These are phyloP conservation scores for Reinhardtius hippoglossoides DNA, from an alignment of 2,113 vertebrate genomes.

Conservation along the genomic window DNA sequence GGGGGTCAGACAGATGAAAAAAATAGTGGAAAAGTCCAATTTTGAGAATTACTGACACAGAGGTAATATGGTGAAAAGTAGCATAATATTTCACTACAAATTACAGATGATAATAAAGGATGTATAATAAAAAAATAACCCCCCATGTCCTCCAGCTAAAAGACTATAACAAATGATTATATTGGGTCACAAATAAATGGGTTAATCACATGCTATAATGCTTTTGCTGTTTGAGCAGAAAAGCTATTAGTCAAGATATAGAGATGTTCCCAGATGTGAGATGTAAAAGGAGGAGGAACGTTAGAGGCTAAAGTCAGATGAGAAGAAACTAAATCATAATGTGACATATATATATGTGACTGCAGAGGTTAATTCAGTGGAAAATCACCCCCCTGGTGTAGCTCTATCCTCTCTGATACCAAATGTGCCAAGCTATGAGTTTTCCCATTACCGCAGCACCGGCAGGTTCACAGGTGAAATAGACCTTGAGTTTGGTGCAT, in stretches of 20 bases:
- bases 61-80: too few species aligned
- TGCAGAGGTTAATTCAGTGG: too few species aligned
- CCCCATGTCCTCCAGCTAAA: neutral
- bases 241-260: neutral
- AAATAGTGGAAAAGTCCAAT: too few species aligned
- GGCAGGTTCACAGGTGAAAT: neutral
- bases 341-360: too few species aligned
- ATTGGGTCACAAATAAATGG: neutral
- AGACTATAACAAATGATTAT: neutral
- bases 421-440: neutral
- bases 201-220: neutral
- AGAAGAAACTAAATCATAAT: too few species aligned
- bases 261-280: neutral
- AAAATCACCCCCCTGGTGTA: neutral
- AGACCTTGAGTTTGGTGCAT: too few species aligned
- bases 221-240: neutral
- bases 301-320: too few species aligned
- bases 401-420: conserved; percentile 3
- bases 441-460: conserved; percentile 26
- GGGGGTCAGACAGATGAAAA: too few species aligned
- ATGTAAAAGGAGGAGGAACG: neutral
- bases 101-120: too few species aligned
- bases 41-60: too few species aligned
- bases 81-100: too few species aligned
- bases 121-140: too few species aligned